Evolutionary conservation across 2,113 vertebrate genomes (phyloP).

Genomic region (Microtus pennsylvanicus): DNA sequence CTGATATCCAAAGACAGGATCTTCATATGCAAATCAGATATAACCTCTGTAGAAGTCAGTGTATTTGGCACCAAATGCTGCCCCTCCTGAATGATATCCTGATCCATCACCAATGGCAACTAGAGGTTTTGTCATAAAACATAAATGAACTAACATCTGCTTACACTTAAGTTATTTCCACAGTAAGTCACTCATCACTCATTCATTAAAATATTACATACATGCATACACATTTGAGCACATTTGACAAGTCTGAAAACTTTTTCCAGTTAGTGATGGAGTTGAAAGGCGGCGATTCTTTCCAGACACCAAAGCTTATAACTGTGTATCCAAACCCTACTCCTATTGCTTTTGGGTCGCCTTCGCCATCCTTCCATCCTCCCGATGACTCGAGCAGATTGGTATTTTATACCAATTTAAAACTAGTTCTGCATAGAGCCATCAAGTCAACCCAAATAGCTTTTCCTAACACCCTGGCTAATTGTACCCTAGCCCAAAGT

Average conservation of each 20-base stretch:
- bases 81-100: slow-evolving; percentile 16
- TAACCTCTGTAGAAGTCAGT: neutral
- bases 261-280: slow-evolving; percentile 33
- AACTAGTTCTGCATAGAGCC: neutral
- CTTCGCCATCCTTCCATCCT: neutral
- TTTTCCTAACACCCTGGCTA: neutral
- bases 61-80: neutral
- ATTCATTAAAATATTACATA: slow-evolving; percentile 31
- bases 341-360: neutral
- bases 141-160: slow-evolving; percentile 61
- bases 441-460: neutral
- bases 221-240: slow-evolving; percentile 14
- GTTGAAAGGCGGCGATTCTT: slow-evolving; percentile 47
- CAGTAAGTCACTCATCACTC: slow-evolving; percentile 24
- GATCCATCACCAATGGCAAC: slow-evolving; percentile 41
- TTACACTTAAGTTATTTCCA: slow-evolving; percentile 45
- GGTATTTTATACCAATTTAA: slow-evolving; percentile 55
- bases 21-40: neutral
- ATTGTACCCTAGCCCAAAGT: neutral
- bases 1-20: neutral
- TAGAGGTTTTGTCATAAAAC: slow-evolving; percentile 33
- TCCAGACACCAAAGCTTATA: neutral
- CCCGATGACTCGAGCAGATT: slow-evolving; percentile 24
- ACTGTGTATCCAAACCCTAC: neutral
- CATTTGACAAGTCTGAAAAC: slow-evolving; percentile 34